These are phyloP conservation scores for Rhynchotus rufescens DNA, from an alignment of 2,797 vertebrate genomes.

Conservation along the genomic window DNA sequence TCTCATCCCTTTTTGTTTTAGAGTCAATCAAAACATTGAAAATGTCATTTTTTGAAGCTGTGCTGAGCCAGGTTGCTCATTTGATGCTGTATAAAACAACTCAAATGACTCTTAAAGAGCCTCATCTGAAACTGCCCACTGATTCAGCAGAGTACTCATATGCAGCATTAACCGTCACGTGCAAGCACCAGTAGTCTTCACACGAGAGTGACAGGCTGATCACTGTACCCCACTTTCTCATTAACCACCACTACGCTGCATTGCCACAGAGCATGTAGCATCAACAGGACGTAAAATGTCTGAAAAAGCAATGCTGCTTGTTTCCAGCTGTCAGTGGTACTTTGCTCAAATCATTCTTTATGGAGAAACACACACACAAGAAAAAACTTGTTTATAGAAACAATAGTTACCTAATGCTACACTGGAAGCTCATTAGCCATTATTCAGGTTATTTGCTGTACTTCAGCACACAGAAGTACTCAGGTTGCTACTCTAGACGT, in stretches of 20 bases:
- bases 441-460: fast-evolving
- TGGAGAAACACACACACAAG: background rate
- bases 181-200: background rate
- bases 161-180: background rate
- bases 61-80: slow-evolving; percentile 52
- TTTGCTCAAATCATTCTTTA: background rate
- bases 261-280: background rate
- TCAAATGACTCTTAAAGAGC: slow-evolving; percentile 60
- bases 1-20: slow-evolving; percentile 45
- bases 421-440: background rate
- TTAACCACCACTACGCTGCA: background rate
- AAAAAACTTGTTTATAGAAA: slow-evolving; percentile 16
- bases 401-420: slow-evolving; percentile 8
- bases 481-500: background rate
- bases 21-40: slow-evolving; percentile 71
- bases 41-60: slow-evolving; percentile 59
- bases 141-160: slow-evolving; percentile 42
- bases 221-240: background rate
- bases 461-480: background rate
- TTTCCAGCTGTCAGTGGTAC: slow-evolving; percentile 18
- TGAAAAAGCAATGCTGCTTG: background rate
- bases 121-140: slow-evolving; percentile 46
- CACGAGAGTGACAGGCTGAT: background rate
- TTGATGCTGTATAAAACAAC: slow-evolving; percentile 32
- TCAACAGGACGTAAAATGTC: background rate